Conservation (phyloP, 2,113 vertebrate species). For the Andinoacara biseriatus region DNA sequence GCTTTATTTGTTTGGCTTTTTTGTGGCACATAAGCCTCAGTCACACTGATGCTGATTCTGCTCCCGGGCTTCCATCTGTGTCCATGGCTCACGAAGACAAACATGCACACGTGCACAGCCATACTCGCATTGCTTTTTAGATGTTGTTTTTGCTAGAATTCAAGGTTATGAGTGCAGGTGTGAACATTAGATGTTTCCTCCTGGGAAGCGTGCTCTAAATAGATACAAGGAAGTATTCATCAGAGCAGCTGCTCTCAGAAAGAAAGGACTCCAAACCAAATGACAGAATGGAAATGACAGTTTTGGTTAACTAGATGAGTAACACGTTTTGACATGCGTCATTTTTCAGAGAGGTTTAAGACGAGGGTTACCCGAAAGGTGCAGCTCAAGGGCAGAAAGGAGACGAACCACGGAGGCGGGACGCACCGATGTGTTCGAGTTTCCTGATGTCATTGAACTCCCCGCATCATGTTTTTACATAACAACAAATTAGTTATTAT, state of each 20-base stretch:
- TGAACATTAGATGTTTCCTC: background rate
- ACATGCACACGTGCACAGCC: background rate
- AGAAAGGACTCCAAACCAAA: background rate
- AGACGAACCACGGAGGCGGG: background rate
- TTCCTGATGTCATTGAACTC: slow-evolving; percentile 43
- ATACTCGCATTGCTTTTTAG: background rate
- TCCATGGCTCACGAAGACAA: slow-evolving; percentile 17
- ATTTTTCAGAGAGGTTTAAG: background rate
- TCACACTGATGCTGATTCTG: slow-evolving; percentile 22
- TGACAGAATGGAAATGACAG: slow-evolving; percentile 1
- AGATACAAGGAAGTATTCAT: slow-evolving; percentile 34
- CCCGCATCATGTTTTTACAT: slow-evolving; percentile 22
- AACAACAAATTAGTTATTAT: slow-evolving; percentile 36
- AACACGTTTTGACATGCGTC: background rate
- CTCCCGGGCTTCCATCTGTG: slow-evolving; percentile 54
- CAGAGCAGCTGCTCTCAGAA: slow-evolving; percentile 10
- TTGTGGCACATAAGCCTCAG: background rate
- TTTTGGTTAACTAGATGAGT: background rate
- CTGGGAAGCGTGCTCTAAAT: slow-evolving; percentile 31
- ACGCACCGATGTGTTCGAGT: slow-evolving; percentile 30
- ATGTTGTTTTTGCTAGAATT: slow-evolving; percentile 41
- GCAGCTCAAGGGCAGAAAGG: background rate
- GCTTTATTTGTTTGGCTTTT: background rate
- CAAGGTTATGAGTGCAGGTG: slow-evolving; percentile 57
- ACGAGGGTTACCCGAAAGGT: background rate